Conservation (phyloP, 2,113 vertebrate species). For the Meleagris gallopavo region DNA sequence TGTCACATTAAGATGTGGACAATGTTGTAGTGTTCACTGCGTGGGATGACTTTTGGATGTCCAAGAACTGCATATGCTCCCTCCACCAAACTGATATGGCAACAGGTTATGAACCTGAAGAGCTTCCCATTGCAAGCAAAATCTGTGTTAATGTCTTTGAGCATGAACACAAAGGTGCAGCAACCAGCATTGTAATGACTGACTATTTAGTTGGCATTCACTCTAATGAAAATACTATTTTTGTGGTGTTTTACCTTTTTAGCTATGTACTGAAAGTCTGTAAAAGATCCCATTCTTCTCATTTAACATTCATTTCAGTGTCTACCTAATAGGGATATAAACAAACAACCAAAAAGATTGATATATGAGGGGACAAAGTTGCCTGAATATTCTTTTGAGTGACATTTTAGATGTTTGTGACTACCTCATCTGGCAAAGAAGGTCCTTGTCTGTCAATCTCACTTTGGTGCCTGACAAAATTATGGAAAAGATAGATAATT, state of each 20-base stretch:
- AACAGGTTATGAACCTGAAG: neutral
- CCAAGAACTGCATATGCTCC: neutral
- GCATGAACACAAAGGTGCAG: neutral
- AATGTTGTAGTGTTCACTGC: fast-evolving
- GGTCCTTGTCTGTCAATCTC: neutral
- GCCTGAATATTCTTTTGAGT: fast-evolving
- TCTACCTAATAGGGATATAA: neutral
- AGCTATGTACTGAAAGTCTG: neutral
- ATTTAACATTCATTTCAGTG: neutral
- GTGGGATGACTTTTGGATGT: neutral
- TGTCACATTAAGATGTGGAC: neutral
- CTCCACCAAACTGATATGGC: neutral
- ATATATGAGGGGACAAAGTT: fast-evolving
- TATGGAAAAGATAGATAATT: neutral
- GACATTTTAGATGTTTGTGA: neutral
- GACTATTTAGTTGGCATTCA: neutral
- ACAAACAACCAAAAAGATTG: neutral
- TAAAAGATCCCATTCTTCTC: neutral
- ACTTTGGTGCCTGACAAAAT: neutral
- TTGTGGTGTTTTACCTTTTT: neutral
- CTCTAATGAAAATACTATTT: neutral
- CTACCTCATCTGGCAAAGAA: neutral
- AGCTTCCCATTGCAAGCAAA: neutral
- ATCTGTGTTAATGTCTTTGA: neutral
- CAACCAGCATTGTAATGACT: neutral